Conservation (phyloP, 2,113 vertebrate species). For the Cyanocitta stelleri region DNA sequence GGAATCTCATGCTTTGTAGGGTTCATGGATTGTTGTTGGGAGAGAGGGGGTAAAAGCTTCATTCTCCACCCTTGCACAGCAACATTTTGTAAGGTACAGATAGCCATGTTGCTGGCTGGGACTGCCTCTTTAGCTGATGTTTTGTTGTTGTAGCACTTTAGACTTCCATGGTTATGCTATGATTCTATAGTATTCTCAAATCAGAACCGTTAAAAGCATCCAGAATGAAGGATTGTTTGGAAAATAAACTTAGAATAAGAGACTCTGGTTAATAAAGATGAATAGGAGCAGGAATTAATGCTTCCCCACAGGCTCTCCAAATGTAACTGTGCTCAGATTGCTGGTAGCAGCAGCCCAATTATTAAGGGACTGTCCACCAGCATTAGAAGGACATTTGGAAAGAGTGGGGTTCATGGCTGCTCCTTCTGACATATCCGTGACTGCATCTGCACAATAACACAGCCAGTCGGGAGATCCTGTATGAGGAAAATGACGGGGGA, state of each 20-base stretch:
- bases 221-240: background rate
- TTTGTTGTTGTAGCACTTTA: background rate
- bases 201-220: background rate
- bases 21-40: background rate
- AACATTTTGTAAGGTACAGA: background rate
- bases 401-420: background rate
- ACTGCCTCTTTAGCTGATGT: background rate
- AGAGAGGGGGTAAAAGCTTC: background rate
- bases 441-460: background rate
- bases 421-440: background rate
- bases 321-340: background rate
- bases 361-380: background rate
- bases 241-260: background rate
- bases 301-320: background rate
- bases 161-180: background rate
- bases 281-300: background rate
- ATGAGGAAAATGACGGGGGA: fast-evolving
- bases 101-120: fast-evolving
- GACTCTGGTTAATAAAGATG: background rate
- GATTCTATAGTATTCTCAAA: background rate
- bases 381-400: background rate
- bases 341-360: background rate
- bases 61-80: background rate
- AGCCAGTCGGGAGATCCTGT: background rate
- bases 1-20: background rate